These are phyloP conservation scores for Argyra leucocephala DNA, from an alignment of 2,888 invertebrate genomes.

Conservation along the genomic window DNA sequence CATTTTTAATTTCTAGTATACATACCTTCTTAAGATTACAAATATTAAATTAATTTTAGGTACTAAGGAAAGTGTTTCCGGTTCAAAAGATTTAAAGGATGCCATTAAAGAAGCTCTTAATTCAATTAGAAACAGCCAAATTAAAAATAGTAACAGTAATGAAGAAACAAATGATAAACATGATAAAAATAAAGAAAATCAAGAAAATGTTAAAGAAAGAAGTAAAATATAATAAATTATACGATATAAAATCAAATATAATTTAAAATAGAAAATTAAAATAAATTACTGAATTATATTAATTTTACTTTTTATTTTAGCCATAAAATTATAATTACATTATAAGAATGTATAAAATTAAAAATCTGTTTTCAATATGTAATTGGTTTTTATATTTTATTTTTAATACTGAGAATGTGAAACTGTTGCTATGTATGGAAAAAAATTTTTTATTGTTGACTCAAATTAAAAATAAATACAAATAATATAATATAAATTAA, in stretches of 20 bases:
- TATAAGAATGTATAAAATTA: not conserved
- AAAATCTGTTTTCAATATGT: not conserved
- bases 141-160: not conserved
- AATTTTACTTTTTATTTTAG: not conserved
- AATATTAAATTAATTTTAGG: slow-evolving; percentile 44
- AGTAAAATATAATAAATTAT: not conserved
- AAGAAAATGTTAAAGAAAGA: not conserved
- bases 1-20: too few species aligned
- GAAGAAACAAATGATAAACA: not conserved
- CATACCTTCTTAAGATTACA: too few species aligned
- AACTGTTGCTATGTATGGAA: too few species aligned
- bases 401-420: too few species aligned
- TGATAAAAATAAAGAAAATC: slow-evolving; percentile 12
- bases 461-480: too few species aligned
- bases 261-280: not conserved
- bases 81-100: slow-evolving; percentile 51
- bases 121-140: not conserved
- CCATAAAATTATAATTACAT: not conserved
- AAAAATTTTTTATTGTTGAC: too few species aligned
- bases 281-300: not conserved
- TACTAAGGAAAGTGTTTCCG: slow-evolving; percentile 52
- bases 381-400: not conserved
- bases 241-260: too few species aligned
- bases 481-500: too few species aligned
- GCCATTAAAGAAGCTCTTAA: slow-evolving; percentile 51